Conservation (phyloP, 2,888 invertebrate species). For the Melipona beecheii region DNA sequence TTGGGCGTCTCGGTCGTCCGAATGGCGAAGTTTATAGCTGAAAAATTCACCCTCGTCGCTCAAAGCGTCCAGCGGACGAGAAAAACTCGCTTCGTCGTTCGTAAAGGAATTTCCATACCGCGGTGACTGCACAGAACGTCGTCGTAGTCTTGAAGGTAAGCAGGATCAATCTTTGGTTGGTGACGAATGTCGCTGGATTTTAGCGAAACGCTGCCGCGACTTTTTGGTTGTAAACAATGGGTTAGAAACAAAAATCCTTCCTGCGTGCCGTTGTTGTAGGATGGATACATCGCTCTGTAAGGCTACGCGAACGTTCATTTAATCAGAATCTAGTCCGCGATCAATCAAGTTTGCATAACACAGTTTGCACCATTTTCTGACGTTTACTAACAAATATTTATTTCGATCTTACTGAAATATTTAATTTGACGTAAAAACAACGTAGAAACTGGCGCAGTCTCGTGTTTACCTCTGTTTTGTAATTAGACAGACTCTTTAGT, state of each 20-base stretch:
- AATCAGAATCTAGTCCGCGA: neutral
- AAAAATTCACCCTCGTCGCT: constrained; percentile 40
- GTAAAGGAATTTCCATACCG: constrained; percentile 82
- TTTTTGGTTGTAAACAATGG: constrained; percentile 89
- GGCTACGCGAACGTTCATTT: constrained; percentile 83
- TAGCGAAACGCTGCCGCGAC: constrained; percentile 88
- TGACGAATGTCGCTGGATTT: constrained; percentile 86
- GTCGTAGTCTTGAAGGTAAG: constrained; percentile 87
- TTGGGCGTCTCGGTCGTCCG: constrained; percentile 85
- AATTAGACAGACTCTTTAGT: constrained; percentile 88
- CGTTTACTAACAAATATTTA: no score
- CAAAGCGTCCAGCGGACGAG: neutral
- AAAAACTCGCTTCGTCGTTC: neutral
- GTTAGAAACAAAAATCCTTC: constrained; percentile 90
- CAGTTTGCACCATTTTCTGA: no score
- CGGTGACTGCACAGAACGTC: constrained; percentile 88
- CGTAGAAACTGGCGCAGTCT: neutral
- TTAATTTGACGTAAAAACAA: no score
- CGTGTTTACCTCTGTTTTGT: constrained; percentile 85
- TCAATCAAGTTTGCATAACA: no score
- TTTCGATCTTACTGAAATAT: no score
- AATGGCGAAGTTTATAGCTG: constrained; percentile 87
- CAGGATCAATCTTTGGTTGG: constrained; percentile 90
- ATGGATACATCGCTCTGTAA: constrained; percentile 88
- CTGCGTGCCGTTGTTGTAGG: constrained; percentile 86